Evolutionary conservation across 30 jellyfish, hydroid and myxozoan species (phyloP), one percentile per base, ranked within the genome.

Genomic region (Hydractinia symbiolongicarpus): DNA sequence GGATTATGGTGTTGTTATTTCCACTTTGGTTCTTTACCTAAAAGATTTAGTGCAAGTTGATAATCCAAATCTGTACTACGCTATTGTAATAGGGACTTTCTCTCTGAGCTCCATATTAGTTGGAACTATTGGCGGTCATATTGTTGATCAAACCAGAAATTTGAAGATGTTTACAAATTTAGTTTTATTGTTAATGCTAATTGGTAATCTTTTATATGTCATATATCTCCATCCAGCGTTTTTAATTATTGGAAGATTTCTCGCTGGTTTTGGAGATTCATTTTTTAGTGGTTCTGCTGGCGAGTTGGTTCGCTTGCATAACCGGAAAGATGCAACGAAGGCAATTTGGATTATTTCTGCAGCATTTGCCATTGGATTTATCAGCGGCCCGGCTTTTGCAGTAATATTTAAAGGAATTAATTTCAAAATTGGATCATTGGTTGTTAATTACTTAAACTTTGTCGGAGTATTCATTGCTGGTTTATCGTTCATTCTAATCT

Each of bases 211-310:
- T 30, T 21, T 78, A 21, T 78, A 78, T 21, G 57, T 60, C 16
- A 16, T 78, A 9, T 61, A 19, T 56, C 40, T 17, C 52, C 61
- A 81, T 6, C 83, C 86, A 7, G 54, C 52, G 61, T 60, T 54
- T 50, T 81, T 60, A 60, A 30, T 78, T 20, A 11, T 78, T 55
- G 86, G 86, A 6, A 55, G 86, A 15, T 17, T 78, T 49, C 8
- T 78, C 6, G 86, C 86, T 9, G 86, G 86, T 7, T 8, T 61
- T 17, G 86, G 86, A 6, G 80, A 71, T 30, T 20, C 60, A 6
- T 71, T 71, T 71, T 6, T 58, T 1, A 50, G 67, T 19, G 83
- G 4, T 14, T 44, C 61, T 56, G 61, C 50, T 16, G 86, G 86
- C n/a, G 86, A 78, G 52, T 20, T 78, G 13, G 50, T 49, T 61